A percentile compares a stretch with the other conserved stretches of the same genome.
Conservation (phyloP, 2,888 invertebrate genomes). For the Cephonodes hylas region DNA sequence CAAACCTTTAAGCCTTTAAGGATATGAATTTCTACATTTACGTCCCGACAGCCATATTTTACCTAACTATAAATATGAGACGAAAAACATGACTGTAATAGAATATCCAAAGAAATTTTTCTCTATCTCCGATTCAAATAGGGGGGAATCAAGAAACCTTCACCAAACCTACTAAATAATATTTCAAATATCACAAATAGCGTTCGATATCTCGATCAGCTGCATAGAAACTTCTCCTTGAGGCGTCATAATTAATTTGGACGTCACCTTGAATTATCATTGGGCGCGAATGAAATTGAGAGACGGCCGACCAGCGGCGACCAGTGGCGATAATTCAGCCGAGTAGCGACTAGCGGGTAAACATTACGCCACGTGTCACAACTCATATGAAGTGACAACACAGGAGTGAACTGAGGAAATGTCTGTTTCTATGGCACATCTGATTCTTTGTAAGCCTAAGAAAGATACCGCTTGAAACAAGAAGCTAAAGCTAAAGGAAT, state of each 20-base stretch:
- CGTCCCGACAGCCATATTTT: too few relatives aligned
- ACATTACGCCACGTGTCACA: neutral
- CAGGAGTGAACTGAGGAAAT: neutral
- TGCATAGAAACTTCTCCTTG: neutral
- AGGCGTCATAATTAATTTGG: neutral
- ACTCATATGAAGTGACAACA: neutral
- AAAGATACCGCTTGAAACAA: too few relatives aligned
- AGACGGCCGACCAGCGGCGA: neutral
- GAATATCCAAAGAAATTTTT: too few relatives aligned
- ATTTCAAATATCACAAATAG: neutral
- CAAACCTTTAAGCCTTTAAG: too few relatives aligned
- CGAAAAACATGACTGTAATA: too few relatives aligned
- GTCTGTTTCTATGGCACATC: neutral
- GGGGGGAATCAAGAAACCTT: too few relatives aligned
- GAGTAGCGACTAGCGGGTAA: neutral
- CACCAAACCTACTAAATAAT: too few relatives aligned
- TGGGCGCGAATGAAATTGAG: neutral
- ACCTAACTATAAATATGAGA: too few relatives aligned
- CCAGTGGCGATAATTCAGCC: neutral
- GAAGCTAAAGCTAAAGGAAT: too few relatives aligned
- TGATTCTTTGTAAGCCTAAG: too few relatives aligned
- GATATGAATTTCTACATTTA: too few relatives aligned
- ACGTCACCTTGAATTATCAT: neutral
- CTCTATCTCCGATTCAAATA: too few relatives aligned
- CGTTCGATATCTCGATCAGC: neutral